A percentile compares a stretch with the other conserved stretches of the same genome.
These are phyloP conservation scores for Monoplex corrugatus DNA, from an alignment of 2,888 invertebrate species.

Conservation along the genomic window DNA sequence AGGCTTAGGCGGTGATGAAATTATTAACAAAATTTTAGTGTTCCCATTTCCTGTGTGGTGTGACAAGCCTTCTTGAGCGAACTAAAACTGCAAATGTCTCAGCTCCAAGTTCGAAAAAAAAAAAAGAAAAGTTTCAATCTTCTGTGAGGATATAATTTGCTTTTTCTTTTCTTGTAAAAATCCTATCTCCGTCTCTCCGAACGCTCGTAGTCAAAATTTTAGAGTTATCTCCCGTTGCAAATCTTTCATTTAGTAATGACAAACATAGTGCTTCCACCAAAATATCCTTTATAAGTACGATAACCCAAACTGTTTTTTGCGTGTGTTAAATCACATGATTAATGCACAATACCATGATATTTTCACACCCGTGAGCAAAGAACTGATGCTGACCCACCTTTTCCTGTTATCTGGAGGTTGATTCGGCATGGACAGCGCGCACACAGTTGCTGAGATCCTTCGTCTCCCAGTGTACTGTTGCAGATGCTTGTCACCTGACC, in stretches of 20 bases:
- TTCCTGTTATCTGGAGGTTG: neutral
- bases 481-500: conserved; percentile 57
- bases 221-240: conserved; percentile 20
- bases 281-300: neutral
- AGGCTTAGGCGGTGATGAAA: no score
- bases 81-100: no score
- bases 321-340: neutral
- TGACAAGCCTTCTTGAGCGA: no score
- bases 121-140: no score
- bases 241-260: neutral
- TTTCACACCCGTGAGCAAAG: neutral
- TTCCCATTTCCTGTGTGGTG: no score
- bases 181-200: no score
- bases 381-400: neutral
- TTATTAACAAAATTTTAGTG: no score
- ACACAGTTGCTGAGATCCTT: conserved; percentile 49
- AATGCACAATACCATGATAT: neutral
- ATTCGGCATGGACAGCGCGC: conserved; percentile 15
- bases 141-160: no score
- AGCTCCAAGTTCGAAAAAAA: no score
- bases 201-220: no score
- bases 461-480: conserved; percentile 57
- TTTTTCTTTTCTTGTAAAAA: neutral
- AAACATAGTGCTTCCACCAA: neutral
- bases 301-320: neutral